Evolutionary conservation across 2,797 vertebrate species (phyloP), one percentile per base, ranked within the genome.

Genomic region (Perodicticus potto): DNA sequence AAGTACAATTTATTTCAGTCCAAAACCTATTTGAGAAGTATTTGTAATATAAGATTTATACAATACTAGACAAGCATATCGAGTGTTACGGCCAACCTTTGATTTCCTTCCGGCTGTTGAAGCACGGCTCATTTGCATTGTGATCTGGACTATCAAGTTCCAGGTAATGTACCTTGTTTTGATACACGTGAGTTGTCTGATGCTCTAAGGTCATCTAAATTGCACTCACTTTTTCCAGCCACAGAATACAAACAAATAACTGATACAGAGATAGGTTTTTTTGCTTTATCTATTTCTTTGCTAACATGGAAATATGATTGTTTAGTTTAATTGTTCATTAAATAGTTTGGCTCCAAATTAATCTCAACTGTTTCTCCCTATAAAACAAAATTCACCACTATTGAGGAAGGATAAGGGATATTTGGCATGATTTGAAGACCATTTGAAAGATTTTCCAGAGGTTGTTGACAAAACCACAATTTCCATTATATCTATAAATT

Each of bases 281-380:
- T 89, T 78, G 27, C 14, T 93, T 86, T 32, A 7, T 73, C 72
- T 89, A 32, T 89, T 88, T 89, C 19, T 72, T 82, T 73, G 5
- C 81, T 91, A 57, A 80, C 69, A 70, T 12, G 57, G 23, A 86
- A 37, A 91, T 34, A 29, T 63, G 4, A 57, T 65, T 70, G 72
- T 70, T 93, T 86, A 29, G 9, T 40, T 93, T 63, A 82, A 65
- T 65, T 69, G 27, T 14, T 92, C 83, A 27, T 53, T 87, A 16
- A 81, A 10, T 91, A 88, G 4, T 40, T 82, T 80, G 37, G 34
- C 4, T 69, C 20, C 16, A 87, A 87, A 91, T 93, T 96, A 92
- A 92, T n/a, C 27, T 72, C 57, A 91, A 17, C 14, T 93, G 3
- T 84, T 91, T 86, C 5, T 19, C 65, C 32, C 20, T 80, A 49